These are phyloP conservation scores for Zaprionus davidi DNA, from an alignment of 1,140 invertebrate species.

Conservation along the genomic window DNA sequence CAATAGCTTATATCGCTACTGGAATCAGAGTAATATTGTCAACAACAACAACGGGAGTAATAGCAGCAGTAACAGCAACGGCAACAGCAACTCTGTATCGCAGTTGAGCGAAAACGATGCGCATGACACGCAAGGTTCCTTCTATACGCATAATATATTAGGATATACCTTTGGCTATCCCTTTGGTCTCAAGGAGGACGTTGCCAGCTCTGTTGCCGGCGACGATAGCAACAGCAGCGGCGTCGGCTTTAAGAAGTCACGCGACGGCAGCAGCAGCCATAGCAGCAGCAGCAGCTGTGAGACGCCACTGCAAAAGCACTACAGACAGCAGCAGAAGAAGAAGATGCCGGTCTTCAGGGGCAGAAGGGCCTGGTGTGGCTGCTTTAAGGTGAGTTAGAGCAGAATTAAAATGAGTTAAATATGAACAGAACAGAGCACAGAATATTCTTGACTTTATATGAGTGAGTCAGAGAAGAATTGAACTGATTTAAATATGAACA, in stretches of 20 bases:
- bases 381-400: conserved; percentile 85
- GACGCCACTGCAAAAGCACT: conserved; percentile 82
- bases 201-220: conserved; percentile 42
- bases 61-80: conserved; percentile 23
- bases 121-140: conserved; percentile 55
- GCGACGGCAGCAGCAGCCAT: conserved; percentile 37
- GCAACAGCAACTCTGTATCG: conserved; percentile 28
- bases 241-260: conserved; percentile 37
- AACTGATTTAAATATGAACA: too few species aligned
- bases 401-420: too few species aligned
- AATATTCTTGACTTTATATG: too few species aligned
- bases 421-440: too few species aligned
- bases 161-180: conserved; percentile 82
- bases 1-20: conserved; percentile 76
- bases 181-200: conserved; percentile 66
- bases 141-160: conserved; percentile 81
- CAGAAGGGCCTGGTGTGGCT: conserved; percentile 87
- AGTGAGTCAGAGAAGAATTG: too few species aligned
- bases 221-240: conserved; percentile 32
- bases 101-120: conserved; percentile 46
- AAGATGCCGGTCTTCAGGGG: conserved; percentile 86
- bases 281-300: conserved; percentile 41
- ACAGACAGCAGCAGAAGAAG: conserved; percentile 80
- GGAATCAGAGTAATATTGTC: conserved; percentile 61
- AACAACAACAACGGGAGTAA: conserved; percentile 15